Evolutionary conservation across 2,888 invertebrate species (phyloP).

Genomic region (Diloba caeruleocephala): DNA sequence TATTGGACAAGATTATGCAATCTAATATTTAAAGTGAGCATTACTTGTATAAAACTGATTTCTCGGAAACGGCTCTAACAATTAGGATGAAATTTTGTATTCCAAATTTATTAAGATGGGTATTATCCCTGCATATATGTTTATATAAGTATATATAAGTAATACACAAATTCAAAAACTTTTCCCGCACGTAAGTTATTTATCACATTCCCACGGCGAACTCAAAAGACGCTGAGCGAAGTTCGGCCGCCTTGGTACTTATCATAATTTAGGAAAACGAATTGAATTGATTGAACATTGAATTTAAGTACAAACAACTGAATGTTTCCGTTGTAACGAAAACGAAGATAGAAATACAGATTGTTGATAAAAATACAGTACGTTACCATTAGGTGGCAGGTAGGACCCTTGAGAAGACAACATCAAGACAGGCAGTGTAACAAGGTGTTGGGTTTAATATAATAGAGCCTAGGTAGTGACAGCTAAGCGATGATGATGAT

Average conservation of each 20-base stretch:
- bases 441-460: constrained; percentile 35
- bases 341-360: no score
- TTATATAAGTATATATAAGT: no score
- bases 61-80: no score
- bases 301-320: constrained; percentile 19
- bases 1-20: constrained; percentile 46
- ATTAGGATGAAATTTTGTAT: no score
- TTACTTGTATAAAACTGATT: no score
- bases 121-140: no score
- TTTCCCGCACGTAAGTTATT: no score
- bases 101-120: no score
- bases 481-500: neutral
- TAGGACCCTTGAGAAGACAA: constrained; percentile 28
- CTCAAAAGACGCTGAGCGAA: no score
- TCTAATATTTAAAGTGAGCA: no score
- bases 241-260: constrained; percentile 41
- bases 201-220: no score
- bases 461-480: constrained; percentile 36
- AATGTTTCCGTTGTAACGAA: constrained; percentile 43
- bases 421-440: constrained; percentile 34
- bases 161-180: no score
- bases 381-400: constrained; percentile 12
- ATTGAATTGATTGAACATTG: constrained; percentile 41
- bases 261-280: constrained; percentile 50
- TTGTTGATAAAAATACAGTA: constrained; percentile 45